Conservation (phyloP, 2,113 vertebrate species). For the Chloebia gouldiae region DNA sequence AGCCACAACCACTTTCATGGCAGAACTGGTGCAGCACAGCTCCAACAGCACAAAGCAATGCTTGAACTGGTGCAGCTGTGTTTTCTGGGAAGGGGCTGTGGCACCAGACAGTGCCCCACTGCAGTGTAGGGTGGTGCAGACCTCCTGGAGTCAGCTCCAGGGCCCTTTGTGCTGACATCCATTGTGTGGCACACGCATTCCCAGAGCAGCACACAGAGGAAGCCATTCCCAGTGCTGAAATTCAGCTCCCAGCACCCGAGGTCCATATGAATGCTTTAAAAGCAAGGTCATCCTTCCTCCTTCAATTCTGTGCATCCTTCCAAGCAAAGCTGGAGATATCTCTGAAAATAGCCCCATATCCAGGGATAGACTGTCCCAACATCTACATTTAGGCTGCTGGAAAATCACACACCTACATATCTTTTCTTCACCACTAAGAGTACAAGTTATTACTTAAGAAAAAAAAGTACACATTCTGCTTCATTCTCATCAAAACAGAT, state of each 20-base stretch:
- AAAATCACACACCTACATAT: background rate
- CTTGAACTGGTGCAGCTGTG: background rate
- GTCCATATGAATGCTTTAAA: conserved; percentile 1
- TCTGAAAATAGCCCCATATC: background rate
- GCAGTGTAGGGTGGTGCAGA: rapidly evolving
- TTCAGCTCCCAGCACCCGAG: background rate
- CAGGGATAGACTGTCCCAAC: background rate
- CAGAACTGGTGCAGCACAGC: background rate
- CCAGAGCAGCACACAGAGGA: background rate
- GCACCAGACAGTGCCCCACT: background rate
- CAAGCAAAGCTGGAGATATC: background rate
- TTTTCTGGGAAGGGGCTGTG: rapidly evolving
- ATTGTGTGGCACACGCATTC: background rate
- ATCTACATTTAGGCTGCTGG: background rate
- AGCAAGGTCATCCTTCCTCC: background rate
- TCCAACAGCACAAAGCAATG: background rate
- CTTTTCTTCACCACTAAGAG: background rate
- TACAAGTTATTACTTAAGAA: background rate
- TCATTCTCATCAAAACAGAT: background rate
- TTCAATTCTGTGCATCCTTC: background rate
- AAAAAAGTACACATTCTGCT: background rate
- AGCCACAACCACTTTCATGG: background rate
- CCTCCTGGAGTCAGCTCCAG: background rate
- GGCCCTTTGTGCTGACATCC: background rate
- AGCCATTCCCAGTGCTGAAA: background rate